These are phyloP conservation scores for Rhadina sibilatrix DNA, from an alignment of 2,113 vertebrate species.

Conservation along the genomic window DNA sequence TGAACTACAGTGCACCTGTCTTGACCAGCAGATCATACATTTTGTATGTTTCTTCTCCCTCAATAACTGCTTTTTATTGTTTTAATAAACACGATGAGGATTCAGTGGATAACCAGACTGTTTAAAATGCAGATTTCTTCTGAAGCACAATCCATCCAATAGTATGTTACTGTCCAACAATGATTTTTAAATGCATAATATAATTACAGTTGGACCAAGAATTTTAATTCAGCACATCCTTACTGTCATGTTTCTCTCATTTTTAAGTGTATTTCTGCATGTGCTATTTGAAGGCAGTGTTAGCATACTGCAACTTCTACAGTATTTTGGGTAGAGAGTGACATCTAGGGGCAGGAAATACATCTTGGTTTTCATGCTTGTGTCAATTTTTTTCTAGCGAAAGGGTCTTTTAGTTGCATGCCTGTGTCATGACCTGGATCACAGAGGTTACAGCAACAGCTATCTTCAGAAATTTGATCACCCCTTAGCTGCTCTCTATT, in stretches of 20 bases:
- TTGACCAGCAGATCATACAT: not conserved
- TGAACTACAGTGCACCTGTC: not conserved
- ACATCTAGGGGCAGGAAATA: not conserved
- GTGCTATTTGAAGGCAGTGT: not conserved
- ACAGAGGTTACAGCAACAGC: conserved; percentile 94
- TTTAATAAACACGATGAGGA: not conserved
- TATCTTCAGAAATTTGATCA: conserved; percentile 99
- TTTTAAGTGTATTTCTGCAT: not conserved
- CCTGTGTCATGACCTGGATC: conserved; percentile 96
- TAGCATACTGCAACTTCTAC: not conserved
- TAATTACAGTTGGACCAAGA: not conserved
- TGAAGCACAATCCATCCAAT: not conserved
- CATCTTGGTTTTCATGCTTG: not conserved
- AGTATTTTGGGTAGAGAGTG: not conserved
- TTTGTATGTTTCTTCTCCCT: not conserved
- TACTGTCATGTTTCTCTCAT: not conserved
- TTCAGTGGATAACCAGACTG: not conserved
- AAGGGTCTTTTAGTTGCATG: conserved; percentile 95
- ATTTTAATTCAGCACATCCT: not conserved
- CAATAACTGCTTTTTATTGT: not conserved
- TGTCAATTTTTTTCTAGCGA: conserved; percentile 73
- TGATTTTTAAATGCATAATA: not conserved
- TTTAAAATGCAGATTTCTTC: not conserved
- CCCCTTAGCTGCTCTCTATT: conserved; percentile 94
- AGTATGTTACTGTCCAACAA: not conserved